Evolutionary conservation across 2,797 vertebrate genomes (phyloP), one percentile per base, ranked within the genome.

Genomic region (Molossus alvarezi): DNA sequence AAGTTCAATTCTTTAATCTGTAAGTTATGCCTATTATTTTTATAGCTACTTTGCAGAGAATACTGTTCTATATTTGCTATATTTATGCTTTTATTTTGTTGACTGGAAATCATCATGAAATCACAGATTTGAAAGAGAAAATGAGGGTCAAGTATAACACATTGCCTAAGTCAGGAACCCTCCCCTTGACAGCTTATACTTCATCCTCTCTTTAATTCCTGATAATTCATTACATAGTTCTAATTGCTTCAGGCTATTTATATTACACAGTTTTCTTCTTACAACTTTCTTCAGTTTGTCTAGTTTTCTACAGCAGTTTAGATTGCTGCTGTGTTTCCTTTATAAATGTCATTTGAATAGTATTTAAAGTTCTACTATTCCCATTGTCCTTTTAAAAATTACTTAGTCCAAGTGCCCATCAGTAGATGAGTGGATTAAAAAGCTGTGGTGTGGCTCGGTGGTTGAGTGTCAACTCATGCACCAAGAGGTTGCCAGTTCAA

Each of bases 321-420:
- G 12, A 1, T 17, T 29, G 8, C 6, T 88, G 12, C 23, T 88
- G 37, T 33, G 13, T 57, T 95, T 91, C 64, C 37, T 58, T 71
- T 25, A n/a, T 58, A 17, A 92, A 67, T 92, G 9, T 69, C 8
- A n/a, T 94, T 67, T 77, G 11, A 90, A 33, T 88, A 57, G n/a
- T 23, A n/a, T 84, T 81, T 92, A 33, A 67, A 65, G 41, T 23
- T 65, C 23, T 67, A 11, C 9, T 62, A 53, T 88, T 85, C 17
- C 14, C 51, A 53, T 72, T 81, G 58, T 73, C 51, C 4, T 83
- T 95, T 53, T 76, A 64, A 75, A 83, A 90, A 90, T 87, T 69
- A 53, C 9, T 37, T 75, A 65, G 88, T 84, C 9, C 14, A 13
- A 45, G 41, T 45, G 41, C 3, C 41, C 41, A 45, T 45, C 41